Evolutionary conservation across 2,888 invertebrate genomes (phyloP), one percentile per base, ranked within the genome.

Genomic region (Parthenolecanium corni): DNA sequence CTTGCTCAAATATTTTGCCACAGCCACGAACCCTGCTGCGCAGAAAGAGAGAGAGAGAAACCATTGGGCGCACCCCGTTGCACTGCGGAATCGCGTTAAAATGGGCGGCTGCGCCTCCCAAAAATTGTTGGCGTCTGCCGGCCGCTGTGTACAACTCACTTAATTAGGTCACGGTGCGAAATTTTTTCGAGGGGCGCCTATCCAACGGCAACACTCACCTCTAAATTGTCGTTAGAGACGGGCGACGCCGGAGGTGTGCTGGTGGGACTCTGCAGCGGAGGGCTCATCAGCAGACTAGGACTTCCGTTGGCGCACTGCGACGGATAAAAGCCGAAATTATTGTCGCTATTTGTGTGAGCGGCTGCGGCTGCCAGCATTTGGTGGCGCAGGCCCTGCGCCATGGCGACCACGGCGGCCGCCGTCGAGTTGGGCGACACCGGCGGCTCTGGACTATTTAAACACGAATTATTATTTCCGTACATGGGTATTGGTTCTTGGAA

Each of bases 301-400:
- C 61, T 56, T 66, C 66, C 44, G 52, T 61, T 62, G 46, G 66
- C 57, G 23, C 65, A 65, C 16, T 65, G 66, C 4, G 64, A 64
- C 21, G 65, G 61, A 44, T 66, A 62, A 36, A 65, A 62, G 40
- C 61, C 52, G 42, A 65, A 62, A 38, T 52, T 65, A 53, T 61
- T 53, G 54, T 65, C 65, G 61, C 20, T 53, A 47, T 52, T 64
- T 54, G 52, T 68, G 61, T 69, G 69, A 9, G 69, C 69, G 1
- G 68, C 67, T 3, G 69, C 68, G 14, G 68, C 68, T 1, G 86
- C 87, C 64, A 84, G 84, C 84, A 89, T 88, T 75, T 89, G 89
- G 68, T 89, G 89, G 56, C 89, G 81, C 64, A 89, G 77, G 47
- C 87, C 87, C 76, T 88, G 88, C 16, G 89, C 89, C 62, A 89